Evolutionary conservation across 2,113 vertebrate genomes (phyloP).

Genomic region (Oncorhynchus keta): DNA sequence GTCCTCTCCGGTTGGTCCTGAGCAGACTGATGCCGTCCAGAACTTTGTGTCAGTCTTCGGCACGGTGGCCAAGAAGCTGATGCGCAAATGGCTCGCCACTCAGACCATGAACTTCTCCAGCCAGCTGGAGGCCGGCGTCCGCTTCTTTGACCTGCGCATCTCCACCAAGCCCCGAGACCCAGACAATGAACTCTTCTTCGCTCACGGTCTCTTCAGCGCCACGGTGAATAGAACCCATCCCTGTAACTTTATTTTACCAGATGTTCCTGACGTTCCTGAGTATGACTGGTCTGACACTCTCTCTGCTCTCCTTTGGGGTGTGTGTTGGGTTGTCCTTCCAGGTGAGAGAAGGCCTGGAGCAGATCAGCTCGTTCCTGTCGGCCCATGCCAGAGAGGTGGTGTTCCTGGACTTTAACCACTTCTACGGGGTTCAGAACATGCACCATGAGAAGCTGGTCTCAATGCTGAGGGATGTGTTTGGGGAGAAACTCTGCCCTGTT

Average conservation of each 20-base stretch:
- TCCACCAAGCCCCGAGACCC: slow-evolving; percentile 97
- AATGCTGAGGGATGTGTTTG: slow-evolving; percentile 92
- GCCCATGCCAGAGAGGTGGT: slow-evolving; percentile 89
- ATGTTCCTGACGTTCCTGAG: neutral
- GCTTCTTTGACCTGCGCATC: slow-evolving; percentile 97
- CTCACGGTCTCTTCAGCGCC: slow-evolving; percentile 97
- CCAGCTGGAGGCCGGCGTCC: slow-evolving; percentile 90
- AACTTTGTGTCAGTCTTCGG: slow-evolving; percentile 98
- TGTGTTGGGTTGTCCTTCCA: slow-evolving; percentile 7
- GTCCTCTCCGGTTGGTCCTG: slow-evolving; percentile 92
- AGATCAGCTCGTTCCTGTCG: slow-evolving; percentile 88
- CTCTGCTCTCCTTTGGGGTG: neutral
- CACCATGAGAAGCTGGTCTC: slow-evolving; percentile 96
- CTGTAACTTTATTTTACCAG: neutral
- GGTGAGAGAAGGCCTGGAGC: slow-evolving; percentile 91
- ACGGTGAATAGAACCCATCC: slow-evolving; percentile 68
- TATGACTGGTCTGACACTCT: neutral
- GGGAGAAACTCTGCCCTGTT: slow-evolving; percentile 93
- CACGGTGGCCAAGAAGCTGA: slow-evolving; percentile 95
- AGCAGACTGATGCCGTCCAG: slow-evolving; percentile 96
- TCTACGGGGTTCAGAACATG: slow-evolving; percentile 95
- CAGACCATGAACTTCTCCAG: slow-evolving; percentile 96
- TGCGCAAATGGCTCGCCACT: slow-evolving; percentile 97
- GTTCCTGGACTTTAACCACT: slow-evolving; percentile 98
- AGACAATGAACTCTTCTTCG: slow-evolving; percentile 95